Evolutionary conservation across 1,140 invertebrate genomes (phyloP).

Genomic region (Pinna nobilis): DNA sequence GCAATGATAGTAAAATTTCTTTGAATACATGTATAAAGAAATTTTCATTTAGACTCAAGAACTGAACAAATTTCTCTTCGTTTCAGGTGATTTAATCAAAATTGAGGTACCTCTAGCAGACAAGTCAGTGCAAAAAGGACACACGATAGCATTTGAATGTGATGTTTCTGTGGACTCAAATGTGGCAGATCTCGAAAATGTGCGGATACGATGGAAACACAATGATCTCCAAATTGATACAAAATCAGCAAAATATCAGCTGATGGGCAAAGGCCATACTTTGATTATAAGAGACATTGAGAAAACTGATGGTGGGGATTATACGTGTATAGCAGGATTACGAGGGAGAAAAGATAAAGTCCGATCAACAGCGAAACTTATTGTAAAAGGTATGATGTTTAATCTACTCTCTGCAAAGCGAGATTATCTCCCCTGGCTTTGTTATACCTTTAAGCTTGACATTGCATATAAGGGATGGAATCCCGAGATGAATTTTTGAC

Average conservation of each 20-base stretch:
- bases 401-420: no score
- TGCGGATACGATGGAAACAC: conserved; percentile 53
- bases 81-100: conserved; percentile 16
- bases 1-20: no score
- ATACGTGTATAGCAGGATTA: not conserved
- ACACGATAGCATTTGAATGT: conserved; percentile 26
- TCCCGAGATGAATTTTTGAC: no score
- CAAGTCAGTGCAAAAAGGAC: conserved; percentile 19
- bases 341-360: not conserved
- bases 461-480: no score
- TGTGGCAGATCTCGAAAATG: conserved; percentile 27
- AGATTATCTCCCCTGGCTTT: no score
- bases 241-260: conserved; percentile 26
- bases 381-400: not conserved
- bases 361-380: not conserved
- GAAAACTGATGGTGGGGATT: not conserved
- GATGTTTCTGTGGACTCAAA: conserved; percentile 8
- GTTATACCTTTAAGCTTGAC: no score
- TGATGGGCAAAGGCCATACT: not conserved
- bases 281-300: not conserved
- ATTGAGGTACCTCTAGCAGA: conserved; percentile 15
- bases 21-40: no score
- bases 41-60: no score
- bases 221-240: conserved; percentile 43
- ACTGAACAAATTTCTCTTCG: no score